phyloP scores from a whole-genome alignment of 2,797 vertebrate genomes.

The Sylvilagus floridanus region DNA sequence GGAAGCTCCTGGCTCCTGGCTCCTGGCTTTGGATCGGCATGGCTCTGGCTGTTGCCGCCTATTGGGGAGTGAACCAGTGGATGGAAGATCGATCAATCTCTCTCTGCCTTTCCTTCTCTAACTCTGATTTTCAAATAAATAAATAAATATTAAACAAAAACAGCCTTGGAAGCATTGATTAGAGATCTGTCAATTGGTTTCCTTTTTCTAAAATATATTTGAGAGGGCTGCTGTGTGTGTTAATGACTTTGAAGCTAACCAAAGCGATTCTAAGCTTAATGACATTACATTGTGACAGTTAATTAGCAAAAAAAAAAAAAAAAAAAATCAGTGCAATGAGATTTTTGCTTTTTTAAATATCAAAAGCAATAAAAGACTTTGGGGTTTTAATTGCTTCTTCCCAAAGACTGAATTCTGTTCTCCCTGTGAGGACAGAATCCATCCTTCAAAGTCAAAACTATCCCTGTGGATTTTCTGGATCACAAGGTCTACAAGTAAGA shows the following conservation, averaged over 20 bases:
- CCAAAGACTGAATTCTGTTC: conserved; percentile 67
- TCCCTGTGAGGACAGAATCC: conserved; percentile 50
- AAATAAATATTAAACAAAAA: too few species aligned
- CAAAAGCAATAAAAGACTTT: conserved; percentile 72
- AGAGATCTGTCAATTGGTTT: conserved; percentile 54
- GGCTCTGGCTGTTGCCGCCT: too few species aligned
- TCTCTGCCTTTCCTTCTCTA: too few species aligned
- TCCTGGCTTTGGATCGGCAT: too few species aligned
- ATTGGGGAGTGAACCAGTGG: too few species aligned
- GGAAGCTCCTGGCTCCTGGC: too few species aligned
- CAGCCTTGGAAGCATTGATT: conserved; percentile 51
- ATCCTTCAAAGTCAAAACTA: conserved; percentile 65
- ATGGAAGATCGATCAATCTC: too few species aligned
- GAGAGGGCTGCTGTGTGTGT: conserved; percentile 18
- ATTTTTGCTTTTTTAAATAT: conserved; percentile 51
- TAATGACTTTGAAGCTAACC: conserved; percentile 80
- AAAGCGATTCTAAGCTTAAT: conserved; percentile 66
- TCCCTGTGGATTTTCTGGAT: conserved; percentile 26
- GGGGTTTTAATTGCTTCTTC: conserved; percentile 75
- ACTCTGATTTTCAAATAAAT: too few species aligned
- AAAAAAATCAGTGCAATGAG: not conserved
- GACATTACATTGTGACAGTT: conserved; percentile 73
- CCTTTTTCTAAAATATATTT: conserved; percentile 67
- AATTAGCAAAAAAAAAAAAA: conserved; percentile 71
- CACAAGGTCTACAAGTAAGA: not conserved